A percentile compares a stretch with the other conserved stretches of the same genome.
These are phyloP conservation scores for Clarias pachynema DNA, from an alignment of 2,797 vertebrate genomes.

Conservation along the genomic window DNA sequence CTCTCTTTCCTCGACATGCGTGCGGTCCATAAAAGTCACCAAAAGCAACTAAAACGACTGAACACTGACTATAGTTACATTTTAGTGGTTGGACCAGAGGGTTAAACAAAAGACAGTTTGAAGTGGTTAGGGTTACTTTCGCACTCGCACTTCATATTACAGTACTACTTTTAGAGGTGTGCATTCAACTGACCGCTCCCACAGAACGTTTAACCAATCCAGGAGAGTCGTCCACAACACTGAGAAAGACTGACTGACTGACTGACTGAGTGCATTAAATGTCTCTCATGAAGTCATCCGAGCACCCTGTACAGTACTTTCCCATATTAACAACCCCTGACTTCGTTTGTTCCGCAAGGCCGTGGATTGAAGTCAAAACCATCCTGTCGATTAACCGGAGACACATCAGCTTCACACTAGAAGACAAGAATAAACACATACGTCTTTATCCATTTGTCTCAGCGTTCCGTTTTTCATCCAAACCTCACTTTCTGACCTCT, in stretches of 20 bases:
- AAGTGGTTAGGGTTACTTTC: background rate
- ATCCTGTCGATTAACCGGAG: background rate
- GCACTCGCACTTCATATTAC: background rate
- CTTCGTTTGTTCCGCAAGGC: background rate
- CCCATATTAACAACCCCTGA: background rate
- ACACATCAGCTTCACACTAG: background rate
- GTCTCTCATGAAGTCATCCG: background rate
- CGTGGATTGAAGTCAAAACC: background rate
- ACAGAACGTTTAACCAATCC: background rate
- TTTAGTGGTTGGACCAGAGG: background rate
- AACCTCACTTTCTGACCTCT: background rate
- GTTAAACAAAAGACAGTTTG: background rate
- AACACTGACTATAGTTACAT: background rate
- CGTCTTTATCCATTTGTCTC: constrained; percentile 2
- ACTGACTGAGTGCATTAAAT: background rate
- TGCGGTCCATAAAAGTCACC: background rate
- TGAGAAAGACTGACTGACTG: background rate
- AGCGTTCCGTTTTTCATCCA: background rate
- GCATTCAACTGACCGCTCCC: background rate
- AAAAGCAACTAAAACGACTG: background rate
- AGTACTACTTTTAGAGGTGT: background rate
- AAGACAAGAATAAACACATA: constrained; percentile 1
- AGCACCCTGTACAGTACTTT: background rate
- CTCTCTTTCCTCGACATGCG: background rate
- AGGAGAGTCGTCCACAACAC: background rate